Evolutionary conservation across 2,113 vertebrate species (phyloP).

Genomic region (Eubucco bourcierii): DNA sequence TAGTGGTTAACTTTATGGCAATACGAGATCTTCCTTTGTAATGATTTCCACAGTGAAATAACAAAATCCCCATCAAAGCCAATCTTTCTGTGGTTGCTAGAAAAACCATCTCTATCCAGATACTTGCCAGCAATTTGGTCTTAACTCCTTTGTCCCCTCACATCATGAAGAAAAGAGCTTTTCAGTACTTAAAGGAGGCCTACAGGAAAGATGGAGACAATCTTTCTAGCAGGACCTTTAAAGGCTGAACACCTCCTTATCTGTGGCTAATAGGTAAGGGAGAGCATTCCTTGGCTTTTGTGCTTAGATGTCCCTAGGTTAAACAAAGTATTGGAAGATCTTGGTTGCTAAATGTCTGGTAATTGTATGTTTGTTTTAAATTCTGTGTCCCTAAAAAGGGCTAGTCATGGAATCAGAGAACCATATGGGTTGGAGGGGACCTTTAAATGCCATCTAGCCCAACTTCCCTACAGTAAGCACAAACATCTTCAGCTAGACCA

Average conservation of each 20-base stretch:
- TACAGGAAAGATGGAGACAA: too few relatives aligned
- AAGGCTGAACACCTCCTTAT: too few relatives aligned
- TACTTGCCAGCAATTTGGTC: background rate
- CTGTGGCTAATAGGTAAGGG: background rate
- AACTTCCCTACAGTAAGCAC: background rate
- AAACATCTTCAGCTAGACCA: background rate
- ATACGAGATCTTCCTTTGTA: background rate
- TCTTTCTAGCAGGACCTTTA: too few relatives aligned
- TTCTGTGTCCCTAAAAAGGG: background rate
- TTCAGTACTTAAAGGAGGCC: background rate
- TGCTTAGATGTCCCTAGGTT: background rate
- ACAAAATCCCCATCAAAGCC: slow-evolving; percentile 27
- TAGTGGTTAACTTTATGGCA: slow-evolving; percentile 30
- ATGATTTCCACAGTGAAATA: slow-evolving; percentile 37
- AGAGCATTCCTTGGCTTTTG: slow-evolving; percentile 24
- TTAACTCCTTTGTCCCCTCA: background rate
- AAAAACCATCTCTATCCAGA: background rate
- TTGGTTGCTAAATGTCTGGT: slow-evolving; percentile 12
- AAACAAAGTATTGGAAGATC: slow-evolving; percentile 18
- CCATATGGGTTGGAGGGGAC: background rate
- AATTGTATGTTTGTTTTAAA: slow-evolving; percentile 1
- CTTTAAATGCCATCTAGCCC: background rate
- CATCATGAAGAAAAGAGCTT: background rate
- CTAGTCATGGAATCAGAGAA: background rate
- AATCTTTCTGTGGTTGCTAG: slow-evolving; percentile 30